A percentile compares a stretch with the other conserved stretches of the same genome.
Conservation (phyloP, 2,113 vertebrate genomes). For the Natator depressus region DNA sequence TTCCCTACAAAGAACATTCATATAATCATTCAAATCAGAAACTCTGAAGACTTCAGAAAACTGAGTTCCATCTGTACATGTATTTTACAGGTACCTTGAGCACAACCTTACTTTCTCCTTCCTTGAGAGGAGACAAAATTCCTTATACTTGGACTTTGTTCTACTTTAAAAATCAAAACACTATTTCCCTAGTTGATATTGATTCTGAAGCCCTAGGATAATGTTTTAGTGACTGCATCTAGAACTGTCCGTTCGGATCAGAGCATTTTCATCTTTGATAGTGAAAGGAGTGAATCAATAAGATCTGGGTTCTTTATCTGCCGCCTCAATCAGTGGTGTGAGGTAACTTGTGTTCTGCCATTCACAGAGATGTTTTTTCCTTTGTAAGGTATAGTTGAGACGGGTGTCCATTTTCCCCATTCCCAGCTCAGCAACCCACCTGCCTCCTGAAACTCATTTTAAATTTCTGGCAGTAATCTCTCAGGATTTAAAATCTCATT, state of each 20-base stretch:
- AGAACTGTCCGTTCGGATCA: not conserved
- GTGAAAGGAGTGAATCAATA: not conserved
- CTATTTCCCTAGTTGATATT: not conserved
- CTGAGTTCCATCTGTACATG: not conserved
- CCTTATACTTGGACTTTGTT: not conserved
- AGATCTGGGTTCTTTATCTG: not conserved
- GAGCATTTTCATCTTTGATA: not conserved
- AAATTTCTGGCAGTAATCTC: not conserved
- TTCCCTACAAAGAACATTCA: not conserved
- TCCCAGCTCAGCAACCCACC: not conserved
- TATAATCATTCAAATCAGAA: not conserved
- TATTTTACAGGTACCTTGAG: not conserved
- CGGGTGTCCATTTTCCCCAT: not conserved
- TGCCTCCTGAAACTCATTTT: not conserved
- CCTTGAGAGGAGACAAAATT: constrained; percentile 37
- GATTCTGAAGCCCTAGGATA: not conserved
- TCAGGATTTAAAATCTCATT: not conserved
- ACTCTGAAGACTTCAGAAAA: not conserved
- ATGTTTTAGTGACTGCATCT: not conserved
- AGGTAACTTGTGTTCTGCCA: not conserved
- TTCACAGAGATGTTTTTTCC: not conserved
- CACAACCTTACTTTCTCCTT: constrained; percentile 13
- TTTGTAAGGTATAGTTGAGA: not conserved
- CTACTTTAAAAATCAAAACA: not conserved
- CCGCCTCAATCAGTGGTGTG: not conserved